phyloP scores from a whole-genome alignment of 1,140 invertebrate species.

The Camponotus vicinus region DNA sequence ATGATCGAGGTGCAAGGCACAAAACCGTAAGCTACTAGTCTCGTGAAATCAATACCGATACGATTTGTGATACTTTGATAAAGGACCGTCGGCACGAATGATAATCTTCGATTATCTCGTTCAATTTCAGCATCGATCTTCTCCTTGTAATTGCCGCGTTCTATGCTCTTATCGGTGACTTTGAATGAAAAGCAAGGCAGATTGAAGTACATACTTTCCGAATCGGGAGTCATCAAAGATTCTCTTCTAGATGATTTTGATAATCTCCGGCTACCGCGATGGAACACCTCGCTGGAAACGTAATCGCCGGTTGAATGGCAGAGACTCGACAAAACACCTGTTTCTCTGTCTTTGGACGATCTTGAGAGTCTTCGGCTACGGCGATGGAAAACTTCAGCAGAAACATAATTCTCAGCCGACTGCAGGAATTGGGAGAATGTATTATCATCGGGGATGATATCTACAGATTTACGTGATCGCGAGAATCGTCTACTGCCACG shows the following conservation, averaged over 20 bases:
- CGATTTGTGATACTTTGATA: constrained; percentile 75
- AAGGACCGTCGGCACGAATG: constrained; percentile 78
- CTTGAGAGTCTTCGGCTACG: constrained; percentile 58
- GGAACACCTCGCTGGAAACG: constrained; percentile 60
- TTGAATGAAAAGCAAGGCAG: constrained; percentile 38
- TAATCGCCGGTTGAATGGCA: constrained; percentile 36
- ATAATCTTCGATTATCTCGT: constrained; percentile 73
- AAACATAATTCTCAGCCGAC: constrained; percentile 59
- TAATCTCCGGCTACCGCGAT: constrained; percentile 59
- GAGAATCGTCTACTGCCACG: constrained; percentile 25
- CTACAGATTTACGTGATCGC: background rate
- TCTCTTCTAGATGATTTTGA: constrained; percentile 43
- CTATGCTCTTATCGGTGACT: background rate
- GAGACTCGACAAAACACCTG: constrained; percentile 10
- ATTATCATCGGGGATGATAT: background rate
- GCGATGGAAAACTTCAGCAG: constrained; percentile 65
- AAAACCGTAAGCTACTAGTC: constrained; percentile 78
- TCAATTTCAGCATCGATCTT: constrained; percentile 61
- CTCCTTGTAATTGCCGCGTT: constrained; percentile 36
- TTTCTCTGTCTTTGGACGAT: constrained; percentile 33
- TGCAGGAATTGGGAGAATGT: constrained; percentile 52
- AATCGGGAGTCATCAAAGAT: background rate
- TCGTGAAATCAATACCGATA: constrained; percentile 79
- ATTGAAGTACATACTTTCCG: constrained; percentile 6
- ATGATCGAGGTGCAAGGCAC: constrained; percentile 80